A percentile compares a stretch with the other conserved stretches of the same genome.
These are phyloP conservation scores for Noctua pronuba DNA, from an alignment of 2,888 invertebrate genomes.

Conservation along the genomic window DNA sequence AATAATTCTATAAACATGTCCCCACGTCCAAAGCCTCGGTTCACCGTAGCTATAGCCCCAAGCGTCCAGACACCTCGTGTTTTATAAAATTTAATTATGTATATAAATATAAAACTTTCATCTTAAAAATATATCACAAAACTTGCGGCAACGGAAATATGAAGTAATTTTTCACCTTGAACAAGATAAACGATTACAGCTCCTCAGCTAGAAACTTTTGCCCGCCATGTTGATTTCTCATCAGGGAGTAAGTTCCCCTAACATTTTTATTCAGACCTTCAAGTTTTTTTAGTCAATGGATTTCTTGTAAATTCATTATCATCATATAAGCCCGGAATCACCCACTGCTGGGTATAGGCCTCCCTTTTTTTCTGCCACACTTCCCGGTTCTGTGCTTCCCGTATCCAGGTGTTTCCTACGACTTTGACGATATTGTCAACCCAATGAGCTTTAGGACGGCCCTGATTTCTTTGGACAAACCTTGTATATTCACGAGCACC, in stretches of 20 bases:
- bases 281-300: slow-evolving; percentile 18
- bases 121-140: slow-evolving; percentile 47
- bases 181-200: slow-evolving; percentile 61
- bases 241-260: slow-evolving; percentile 41
- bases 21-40: background rate
- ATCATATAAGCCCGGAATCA: no score
- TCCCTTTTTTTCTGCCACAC: no score
- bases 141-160: slow-evolving; percentile 48
- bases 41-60: background rate
- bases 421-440: no score
- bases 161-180: slow-evolving; percentile 62
- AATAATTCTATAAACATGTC: background rate
- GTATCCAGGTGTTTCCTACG: no score
- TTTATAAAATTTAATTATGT: slow-evolving; percentile 48
- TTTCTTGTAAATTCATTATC: slow-evolving; percentile 33
- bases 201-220: slow-evolving; percentile 51
- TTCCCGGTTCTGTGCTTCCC: no score
- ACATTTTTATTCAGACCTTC: slow-evolving; percentile 32
- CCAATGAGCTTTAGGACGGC: no score
- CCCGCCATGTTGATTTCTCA: slow-evolving; percentile 55
- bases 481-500: no score
- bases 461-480: no score
- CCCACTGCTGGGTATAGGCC: no score
- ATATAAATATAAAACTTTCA: slow-evolving; percentile 41
- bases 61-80: slow-evolving; percentile 33